Evolutionary conservation across 2,888 invertebrate genomes (phyloP), one percentile per base, ranked within the genome.

Genomic region (Blastobasis lacticolella): DNA sequence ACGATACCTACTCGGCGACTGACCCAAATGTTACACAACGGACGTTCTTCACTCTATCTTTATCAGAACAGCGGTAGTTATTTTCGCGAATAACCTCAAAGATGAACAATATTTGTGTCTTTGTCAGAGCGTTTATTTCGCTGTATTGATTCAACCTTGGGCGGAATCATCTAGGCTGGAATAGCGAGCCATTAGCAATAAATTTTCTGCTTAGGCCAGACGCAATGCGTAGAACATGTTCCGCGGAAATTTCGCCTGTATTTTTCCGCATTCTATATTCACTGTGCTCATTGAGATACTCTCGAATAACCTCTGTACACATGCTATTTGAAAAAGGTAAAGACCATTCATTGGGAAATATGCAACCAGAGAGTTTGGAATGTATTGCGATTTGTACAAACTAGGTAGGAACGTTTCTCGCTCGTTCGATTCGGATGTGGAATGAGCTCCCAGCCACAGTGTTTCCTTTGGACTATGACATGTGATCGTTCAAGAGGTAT

Each of bases 111-210:
- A 68, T 61, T 23, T 23, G 69, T 61, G 63, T 66, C 23, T 23
- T 23, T 23, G 23, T 23, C 23, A 67, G 67, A 64, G 57, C 61
- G 62, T 61, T 56, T 49, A 62, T 63, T 64, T 65, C 56, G 69
- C 67, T 62, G 67, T 73, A 77, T 78, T 71, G 69, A 72, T 75
- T 66, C 64, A 66, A 67, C 78, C 78, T 78, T 78, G 75, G 63
- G 58, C 54, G 61, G 59, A 61, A 63, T 61, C 58, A 51, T 63
- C 60, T 57, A 50, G 52, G 50, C 55, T 44, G 48, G 49, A 2
- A 23, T 53, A 52, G 54, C 57, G 64, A 59, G 57, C 58, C 55
- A 54, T 54, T 58, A 57, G 57, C 57, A 55, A 62, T 64, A 61
- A 58, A 61, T 60, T 23, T 23, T 57, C 50, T 54, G 52, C 52